Percentiles rank a stretch among this genome's conserved stretches.
Conservation (phyloP, 2,888 invertebrate genomes). For the Chymomyza amoena region DNA sequence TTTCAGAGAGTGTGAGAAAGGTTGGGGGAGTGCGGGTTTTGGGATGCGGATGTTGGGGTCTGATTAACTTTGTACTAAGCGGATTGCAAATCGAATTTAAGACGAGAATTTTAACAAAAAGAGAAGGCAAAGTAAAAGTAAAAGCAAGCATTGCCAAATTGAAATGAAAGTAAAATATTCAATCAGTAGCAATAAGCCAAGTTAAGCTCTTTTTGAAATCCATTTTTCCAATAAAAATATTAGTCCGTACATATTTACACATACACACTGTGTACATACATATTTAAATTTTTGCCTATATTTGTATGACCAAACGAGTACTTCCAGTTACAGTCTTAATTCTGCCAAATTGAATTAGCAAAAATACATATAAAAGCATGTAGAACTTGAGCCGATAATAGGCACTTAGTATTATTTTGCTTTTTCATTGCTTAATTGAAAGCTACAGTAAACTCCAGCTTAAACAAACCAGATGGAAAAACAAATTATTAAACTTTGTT, state of each 20-base stretch:
- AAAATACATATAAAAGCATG: too few species aligned
- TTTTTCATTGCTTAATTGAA: too few species aligned
- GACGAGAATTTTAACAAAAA: not conserved
- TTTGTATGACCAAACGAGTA: not conserved
- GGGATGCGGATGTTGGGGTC: too few species aligned
- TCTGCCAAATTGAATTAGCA: not conserved
- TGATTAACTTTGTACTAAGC: not conserved
- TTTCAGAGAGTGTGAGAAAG: not conserved
- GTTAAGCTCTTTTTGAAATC: constrained; percentile 55
- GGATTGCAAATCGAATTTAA: not conserved
- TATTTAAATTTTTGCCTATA: not conserved
- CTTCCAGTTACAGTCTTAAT: not conserved
- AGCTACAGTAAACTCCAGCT: too few species aligned
- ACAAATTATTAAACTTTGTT: too few species aligned
- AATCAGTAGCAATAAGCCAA: constrained; percentile 57
- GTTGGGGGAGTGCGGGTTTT: too few species aligned
- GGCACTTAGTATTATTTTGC: too few species aligned
- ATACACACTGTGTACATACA: not conserved
- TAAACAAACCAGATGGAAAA: too few species aligned
- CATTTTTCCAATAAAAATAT: constrained; percentile 48
- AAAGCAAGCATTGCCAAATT: constrained; percentile 1
- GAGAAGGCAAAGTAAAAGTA: not conserved
- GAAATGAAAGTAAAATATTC: constrained; percentile 34
- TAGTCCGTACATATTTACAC: constrained; percentile 14
- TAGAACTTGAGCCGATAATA: too few species aligned